Conservation (phyloP, 2,797 vertebrate species). For the Pristis pectinata region DNA sequence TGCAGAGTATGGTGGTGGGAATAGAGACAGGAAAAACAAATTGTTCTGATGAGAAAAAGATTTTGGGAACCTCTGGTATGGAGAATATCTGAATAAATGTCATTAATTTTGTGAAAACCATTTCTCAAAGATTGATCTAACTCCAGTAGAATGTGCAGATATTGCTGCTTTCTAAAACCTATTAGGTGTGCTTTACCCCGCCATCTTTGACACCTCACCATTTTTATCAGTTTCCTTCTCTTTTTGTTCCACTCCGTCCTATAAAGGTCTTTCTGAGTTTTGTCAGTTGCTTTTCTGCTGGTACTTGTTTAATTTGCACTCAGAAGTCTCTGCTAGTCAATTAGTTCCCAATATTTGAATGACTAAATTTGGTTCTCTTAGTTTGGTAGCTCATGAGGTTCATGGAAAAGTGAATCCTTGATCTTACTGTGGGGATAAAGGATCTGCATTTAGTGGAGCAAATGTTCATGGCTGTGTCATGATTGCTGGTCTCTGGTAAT, state of each 20-base stretch:
- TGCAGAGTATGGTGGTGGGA: too few species aligned
- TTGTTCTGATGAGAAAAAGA: too few species aligned
- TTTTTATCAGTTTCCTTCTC: background rate
- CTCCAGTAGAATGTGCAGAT: background rate
- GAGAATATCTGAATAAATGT: background rate
- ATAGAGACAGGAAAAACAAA: too few species aligned
- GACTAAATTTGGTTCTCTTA: background rate
- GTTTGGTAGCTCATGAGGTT: background rate
- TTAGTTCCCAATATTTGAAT: background rate
- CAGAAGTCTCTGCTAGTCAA: background rate
- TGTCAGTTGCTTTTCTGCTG: background rate
- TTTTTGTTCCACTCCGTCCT: background rate
- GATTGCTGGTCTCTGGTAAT: background rate
- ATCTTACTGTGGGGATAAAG: background rate
- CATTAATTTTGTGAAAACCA: background rate
- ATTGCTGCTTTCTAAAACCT: background rate
- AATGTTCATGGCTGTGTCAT: background rate
- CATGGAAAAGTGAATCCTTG: background rate
- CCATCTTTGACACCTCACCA: background rate
- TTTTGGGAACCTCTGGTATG: background rate
- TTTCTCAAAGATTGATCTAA: background rate
- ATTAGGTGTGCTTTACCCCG: background rate
- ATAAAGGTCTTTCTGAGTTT: background rate
- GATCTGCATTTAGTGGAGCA: background rate
- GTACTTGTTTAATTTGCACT: background rate